phyloP scores from a whole-genome alignment of 1,140 invertebrate species.

The Aricia agestis region DNA sequence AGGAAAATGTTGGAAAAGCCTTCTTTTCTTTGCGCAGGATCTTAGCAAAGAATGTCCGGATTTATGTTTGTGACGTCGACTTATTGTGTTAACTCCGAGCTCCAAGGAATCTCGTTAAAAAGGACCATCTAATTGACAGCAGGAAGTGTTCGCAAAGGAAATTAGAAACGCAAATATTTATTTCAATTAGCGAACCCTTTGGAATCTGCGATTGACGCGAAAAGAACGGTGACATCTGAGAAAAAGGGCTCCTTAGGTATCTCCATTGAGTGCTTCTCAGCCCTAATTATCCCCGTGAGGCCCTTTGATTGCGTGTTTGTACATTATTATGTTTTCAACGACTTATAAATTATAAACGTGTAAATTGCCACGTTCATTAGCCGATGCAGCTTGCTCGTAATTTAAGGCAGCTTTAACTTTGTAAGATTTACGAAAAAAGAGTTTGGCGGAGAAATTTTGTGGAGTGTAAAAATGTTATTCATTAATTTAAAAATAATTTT shows the following conservation, averaged over 20 bases:
- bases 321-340: conserved; percentile 17
- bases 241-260: conserved; percentile 64
- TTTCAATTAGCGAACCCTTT: conserved; percentile 62
- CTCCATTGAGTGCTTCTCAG: conserved; percentile 61
- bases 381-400: background rate
- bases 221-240: conserved; percentile 64
- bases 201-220: conserved; percentile 60
- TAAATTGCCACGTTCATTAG: background rate
- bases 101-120: background rate
- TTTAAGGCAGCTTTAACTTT: background rate
- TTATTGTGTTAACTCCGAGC: background rate
- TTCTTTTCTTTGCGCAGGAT: background rate
- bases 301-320: conserved; percentile 24
- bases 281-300: conserved; percentile 58
- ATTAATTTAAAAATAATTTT: no score
- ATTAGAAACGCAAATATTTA: conserved; percentile 71
- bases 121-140: conserved; percentile 47
- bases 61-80: background rate
- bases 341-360: conserved; percentile 17
- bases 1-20: no score
- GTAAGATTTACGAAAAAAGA: background rate
- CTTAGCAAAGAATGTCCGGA: background rate
- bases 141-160: conserved; percentile 53
- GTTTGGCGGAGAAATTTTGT: no score
- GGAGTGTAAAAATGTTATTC: no score